A percentile compares a stretch with the other conserved stretches of the same genome.
These are phyloP conservation scores for Hippoglossus stenolepis DNA, from an alignment of 2,113 vertebrate genomes.

Conservation along the genomic window DNA sequence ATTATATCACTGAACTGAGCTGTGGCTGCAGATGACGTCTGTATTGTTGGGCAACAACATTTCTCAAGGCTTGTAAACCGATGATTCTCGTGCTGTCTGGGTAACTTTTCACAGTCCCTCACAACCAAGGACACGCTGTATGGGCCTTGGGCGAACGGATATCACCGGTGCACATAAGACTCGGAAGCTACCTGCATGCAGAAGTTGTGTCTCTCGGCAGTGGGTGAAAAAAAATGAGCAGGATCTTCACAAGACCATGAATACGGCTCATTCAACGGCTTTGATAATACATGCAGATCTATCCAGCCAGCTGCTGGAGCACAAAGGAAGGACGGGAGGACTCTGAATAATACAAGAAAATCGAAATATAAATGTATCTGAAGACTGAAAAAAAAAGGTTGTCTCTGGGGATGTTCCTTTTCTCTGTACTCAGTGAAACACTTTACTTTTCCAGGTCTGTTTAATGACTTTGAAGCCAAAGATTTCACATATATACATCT, in stretches of 20 bases:
- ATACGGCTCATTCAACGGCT: slow-evolving; percentile 55
- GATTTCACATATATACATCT: slow-evolving; percentile 16
- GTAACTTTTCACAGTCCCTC: slow-evolving; percentile 55
- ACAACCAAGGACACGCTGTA: slow-evolving; percentile 70
- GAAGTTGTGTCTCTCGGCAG: slow-evolving; percentile 32
- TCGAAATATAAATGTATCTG: not conserved
- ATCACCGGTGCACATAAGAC: slow-evolving; percentile 60
- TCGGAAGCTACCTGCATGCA: slow-evolving; percentile 49
- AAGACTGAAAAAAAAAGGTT: too few species aligned
- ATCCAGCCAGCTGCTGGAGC: slow-evolving; percentile 28
- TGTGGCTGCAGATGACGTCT: slow-evolving; percentile 22
- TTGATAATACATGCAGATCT: slow-evolving; percentile 65
- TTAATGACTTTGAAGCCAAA: slow-evolving; percentile 26
- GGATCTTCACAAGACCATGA: slow-evolving; percentile 42
- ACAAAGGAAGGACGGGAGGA: slow-evolving; percentile 48
- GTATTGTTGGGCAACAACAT: slow-evolving; percentile 21
- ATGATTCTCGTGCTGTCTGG: slow-evolving; percentile 41
- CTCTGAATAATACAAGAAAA: slow-evolving; percentile 29
- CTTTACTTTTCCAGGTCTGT: not conserved
- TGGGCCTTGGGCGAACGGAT: slow-evolving; percentile 46
- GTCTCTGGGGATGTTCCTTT: slow-evolving; percentile 20
- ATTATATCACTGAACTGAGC: not conserved
- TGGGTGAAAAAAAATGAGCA: slow-evolving; percentile 1
- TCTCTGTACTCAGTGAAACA: not conserved
- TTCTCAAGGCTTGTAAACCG: slow-evolving; percentile 49